Percentiles rank a stretch among this genome's conserved stretches.
Conservation (phyloP, 2,797 vertebrate species). For the Scolopax rusticola region DNA sequence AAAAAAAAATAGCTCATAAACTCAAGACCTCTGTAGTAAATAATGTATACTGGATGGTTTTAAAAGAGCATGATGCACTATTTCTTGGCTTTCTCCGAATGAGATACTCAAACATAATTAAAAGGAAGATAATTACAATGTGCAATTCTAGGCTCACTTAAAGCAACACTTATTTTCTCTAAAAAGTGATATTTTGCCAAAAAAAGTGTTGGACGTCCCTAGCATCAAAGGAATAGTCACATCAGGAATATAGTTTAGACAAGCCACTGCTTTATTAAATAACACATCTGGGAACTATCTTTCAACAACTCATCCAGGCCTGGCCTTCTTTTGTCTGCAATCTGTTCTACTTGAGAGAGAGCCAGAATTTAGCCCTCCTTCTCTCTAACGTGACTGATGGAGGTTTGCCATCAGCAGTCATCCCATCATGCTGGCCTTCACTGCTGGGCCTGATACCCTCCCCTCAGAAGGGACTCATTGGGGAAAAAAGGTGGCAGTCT, state of each 20-base stretch:
- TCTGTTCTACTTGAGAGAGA: background rate
- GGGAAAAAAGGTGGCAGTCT: background rate
- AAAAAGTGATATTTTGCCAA: conserved; percentile 3
- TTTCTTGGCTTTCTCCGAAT: conserved; percentile 68
- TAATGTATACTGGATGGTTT: conserved; percentile 64
- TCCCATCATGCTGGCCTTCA: background rate
- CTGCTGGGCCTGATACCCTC: background rate
- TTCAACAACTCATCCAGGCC: background rate
- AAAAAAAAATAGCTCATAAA: conserved; percentile 67
- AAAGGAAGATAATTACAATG: conserved; percentile 62
- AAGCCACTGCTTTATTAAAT: background rate
- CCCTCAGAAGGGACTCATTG: rapidly evolving
- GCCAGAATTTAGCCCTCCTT: background rate
- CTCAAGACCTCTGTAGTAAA: conserved; percentile 48
- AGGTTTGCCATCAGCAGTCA: background rate
- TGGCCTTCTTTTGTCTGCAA: background rate
- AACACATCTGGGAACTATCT: background rate
- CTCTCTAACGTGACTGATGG: background rate
- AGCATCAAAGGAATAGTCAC: background rate
- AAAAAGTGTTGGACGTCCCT: background rate
- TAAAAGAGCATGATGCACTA: conserved; percentile 57
- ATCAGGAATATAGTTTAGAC: background rate
- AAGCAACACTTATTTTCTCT: conserved; percentile 36
- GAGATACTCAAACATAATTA: conserved; percentile 62
- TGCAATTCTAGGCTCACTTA: conserved; percentile 50